phyloP scores from a whole-genome alignment of 2,113 vertebrate genomes.

The Apistogramma diplotaenia region DNA sequence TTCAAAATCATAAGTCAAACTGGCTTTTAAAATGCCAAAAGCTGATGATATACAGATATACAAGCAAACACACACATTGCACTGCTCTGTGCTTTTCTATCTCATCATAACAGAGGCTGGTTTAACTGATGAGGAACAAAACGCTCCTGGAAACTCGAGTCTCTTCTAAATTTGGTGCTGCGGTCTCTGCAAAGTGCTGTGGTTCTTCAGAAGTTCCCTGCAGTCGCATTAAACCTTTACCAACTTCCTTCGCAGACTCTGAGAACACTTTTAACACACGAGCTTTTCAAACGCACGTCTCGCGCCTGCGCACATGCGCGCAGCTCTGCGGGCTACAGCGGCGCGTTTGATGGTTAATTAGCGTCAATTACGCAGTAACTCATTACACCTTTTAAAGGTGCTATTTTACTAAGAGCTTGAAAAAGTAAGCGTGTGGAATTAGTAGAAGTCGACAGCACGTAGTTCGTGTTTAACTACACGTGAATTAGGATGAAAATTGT shows the following conservation, averaged over 20 bases:
- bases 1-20: background rate
- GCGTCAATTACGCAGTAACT: conserved; percentile 45
- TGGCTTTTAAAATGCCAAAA: background rate
- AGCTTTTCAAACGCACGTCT: background rate
- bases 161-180: background rate
- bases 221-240: conserved; percentile 25
- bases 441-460: background rate
- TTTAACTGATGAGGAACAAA: background rate
- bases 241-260: conserved; percentile 25
- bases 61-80: background rate
- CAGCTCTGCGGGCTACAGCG: background rate
- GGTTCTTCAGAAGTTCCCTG: background rate
- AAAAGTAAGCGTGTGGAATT: background rate
- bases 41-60: background rate
- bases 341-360: conserved; percentile 9
- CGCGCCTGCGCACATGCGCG: background rate
- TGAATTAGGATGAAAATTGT: background rate
- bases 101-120: background rate
- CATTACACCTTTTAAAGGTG: conserved; percentile 17
- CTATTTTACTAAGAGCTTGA: background rate
- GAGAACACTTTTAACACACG: background rate
- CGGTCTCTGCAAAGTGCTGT: background rate
- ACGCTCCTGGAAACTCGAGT: background rate
- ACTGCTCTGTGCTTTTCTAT: background rate
- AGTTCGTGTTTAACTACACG: background rate